Conservation (phyloP, 2,888 invertebrate genomes). For the Habrosyne pyritoides region DNA sequence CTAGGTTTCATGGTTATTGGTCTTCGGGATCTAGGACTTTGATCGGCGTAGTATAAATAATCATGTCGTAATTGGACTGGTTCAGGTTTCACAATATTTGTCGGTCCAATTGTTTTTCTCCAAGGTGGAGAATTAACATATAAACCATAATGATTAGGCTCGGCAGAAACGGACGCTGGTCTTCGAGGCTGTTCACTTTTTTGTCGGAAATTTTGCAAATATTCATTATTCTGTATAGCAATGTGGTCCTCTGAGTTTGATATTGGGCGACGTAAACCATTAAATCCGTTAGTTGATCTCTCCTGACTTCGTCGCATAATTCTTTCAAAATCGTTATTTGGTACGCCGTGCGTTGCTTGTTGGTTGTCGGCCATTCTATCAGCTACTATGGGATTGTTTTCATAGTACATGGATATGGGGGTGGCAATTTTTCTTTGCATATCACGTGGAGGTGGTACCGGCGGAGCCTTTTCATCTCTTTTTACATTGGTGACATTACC, state of each 20-base stretch:
- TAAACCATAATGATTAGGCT: conserved; percentile 75
- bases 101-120: conserved; percentile 62
- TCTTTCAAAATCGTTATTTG: conserved; percentile 77
- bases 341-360: conserved; percentile 66
- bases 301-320: conserved; percentile 79
- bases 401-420: conserved; percentile 78
- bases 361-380: conserved; percentile 60
- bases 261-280: conserved; percentile 73
- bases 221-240: conserved; percentile 79
- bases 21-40: conserved; percentile 88
- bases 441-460: conserved; percentile 92
- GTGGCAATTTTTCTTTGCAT: conserved; percentile 85
- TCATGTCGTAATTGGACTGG: conserved; percentile 73
- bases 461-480: conserved; percentile 84
- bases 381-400: conserved; percentile 61
- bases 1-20: conserved; percentile 87
- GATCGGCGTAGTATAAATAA: conserved; percentile 88
- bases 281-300: conserved; percentile 70
- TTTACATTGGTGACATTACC: conserved; percentile 73
- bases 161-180: conserved; percentile 78
- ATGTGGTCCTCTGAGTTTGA: conserved; percentile 81
- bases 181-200: conserved; percentile 72
- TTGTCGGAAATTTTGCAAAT: conserved; percentile 54
- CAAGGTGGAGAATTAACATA: conserved; percentile 71
- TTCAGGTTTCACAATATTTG: conserved; percentile 65